Percentiles rank a stretch among this genome's conserved stretches.
Conservation (phyloP, 2,888 invertebrate genomes). For the Lagria hirta region DNA sequence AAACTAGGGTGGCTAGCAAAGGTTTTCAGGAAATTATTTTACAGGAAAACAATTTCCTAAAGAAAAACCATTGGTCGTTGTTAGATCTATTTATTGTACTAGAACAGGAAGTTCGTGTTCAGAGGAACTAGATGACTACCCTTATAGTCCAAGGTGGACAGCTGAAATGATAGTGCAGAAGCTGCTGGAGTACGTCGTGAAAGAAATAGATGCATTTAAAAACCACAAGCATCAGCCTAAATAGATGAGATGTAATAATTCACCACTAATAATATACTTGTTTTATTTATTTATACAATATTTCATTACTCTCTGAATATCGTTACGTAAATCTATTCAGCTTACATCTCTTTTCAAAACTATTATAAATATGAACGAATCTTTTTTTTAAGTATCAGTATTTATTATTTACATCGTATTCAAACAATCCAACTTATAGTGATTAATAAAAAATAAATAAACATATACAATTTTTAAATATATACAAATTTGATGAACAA, state of each 20-base stretch:
- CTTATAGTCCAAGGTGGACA: conserved; percentile 45
- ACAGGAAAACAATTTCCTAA: conserved; percentile 57
- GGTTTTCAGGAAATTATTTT: conserved; percentile 16
- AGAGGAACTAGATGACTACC: conserved; percentile 38
- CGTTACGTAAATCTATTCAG: no score
- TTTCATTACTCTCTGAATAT: no score
- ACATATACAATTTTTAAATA: conserved; percentile 33
- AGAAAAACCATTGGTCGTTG: conserved; percentile 57
- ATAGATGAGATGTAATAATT: no score
- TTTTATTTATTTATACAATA: no score
- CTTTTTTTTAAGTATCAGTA: conserved; percentile 33
- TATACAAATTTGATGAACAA: conserved; percentile 31
- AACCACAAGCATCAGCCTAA: conserved; percentile 14
- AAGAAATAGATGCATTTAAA: conserved; percentile 36
- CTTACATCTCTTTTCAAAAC: no score
- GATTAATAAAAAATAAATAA: conserved; percentile 35
- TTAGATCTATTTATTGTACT: conserved; percentile 62
- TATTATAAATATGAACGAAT: no score
- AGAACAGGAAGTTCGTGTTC: conserved; percentile 37
- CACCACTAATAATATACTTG: no score
- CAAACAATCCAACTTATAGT: conserved; percentile 40
- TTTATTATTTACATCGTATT: conserved; percentile 39
- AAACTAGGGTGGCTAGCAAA: neutral
- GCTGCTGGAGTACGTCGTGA: conserved; percentile 40
- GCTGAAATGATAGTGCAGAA: conserved; percentile 43